Evolutionary conservation across 2,113 vertebrate species (phyloP).

Genomic region (Micronisus gabar): DNA sequence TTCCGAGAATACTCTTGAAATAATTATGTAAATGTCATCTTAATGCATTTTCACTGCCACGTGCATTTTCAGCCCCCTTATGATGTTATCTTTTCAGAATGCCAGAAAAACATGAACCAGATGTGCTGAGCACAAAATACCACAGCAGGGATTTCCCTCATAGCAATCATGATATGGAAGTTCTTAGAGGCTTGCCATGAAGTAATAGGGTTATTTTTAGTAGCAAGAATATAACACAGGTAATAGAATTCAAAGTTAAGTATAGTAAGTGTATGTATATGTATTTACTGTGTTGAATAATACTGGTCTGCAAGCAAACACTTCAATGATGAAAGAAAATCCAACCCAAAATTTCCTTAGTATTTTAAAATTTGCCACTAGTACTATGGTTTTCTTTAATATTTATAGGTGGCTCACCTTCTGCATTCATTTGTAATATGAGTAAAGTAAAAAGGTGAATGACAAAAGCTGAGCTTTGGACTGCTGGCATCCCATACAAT

Average conservation of each 20-base stretch:
- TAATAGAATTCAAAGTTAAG: neutral
- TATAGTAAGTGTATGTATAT: neutral
- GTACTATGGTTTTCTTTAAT: neutral
- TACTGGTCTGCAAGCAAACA: neutral
- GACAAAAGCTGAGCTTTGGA: neutral
- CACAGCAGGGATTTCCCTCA: slow-evolving; percentile 43
- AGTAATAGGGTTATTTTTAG: neutral
- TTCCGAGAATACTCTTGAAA: slow-evolving; percentile 49
- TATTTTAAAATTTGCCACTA: neutral
- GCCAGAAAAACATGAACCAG: slow-evolving; percentile 36
- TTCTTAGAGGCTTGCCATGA: neutral
- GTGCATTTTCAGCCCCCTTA: slow-evolving; percentile 18
- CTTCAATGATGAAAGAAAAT: neutral
- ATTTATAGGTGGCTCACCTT: neutral
- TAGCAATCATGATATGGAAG: neutral
- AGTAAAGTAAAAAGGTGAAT: neutral
- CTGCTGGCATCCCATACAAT: neutral
- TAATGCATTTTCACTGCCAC: slow-evolving; percentile 28
- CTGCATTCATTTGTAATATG: neutral
- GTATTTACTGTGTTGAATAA: neutral
- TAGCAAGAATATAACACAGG: neutral
- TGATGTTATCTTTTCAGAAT: slow-evolving; percentile 40
- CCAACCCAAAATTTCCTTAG: neutral
- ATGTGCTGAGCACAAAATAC: slow-evolving; percentile 21
- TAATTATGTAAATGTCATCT: slow-evolving; percentile 57